These are phyloP conservation scores for Laupala kohalensis DNA, from an alignment of 1,140 invertebrate genomes.

Conservation along the genomic window DNA sequence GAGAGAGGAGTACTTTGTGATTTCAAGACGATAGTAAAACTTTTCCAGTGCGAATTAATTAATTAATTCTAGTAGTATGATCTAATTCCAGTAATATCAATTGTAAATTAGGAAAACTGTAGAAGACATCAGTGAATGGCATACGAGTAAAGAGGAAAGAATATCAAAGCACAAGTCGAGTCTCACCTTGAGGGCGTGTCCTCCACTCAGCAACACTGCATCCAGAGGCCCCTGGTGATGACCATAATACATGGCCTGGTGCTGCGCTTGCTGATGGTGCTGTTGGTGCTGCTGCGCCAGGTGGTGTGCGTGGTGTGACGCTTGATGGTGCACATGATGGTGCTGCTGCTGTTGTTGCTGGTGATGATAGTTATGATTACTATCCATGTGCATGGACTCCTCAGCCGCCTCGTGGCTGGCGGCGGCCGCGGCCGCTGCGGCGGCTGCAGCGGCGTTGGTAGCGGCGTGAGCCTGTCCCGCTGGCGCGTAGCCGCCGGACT, in stretches of 20 bases:
- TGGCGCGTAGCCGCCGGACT: constrained; percentile 28
- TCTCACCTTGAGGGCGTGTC: neutral
- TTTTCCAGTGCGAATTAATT: no score
- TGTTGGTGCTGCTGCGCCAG: constrained; percentile 16
- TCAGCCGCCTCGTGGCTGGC: neutral
- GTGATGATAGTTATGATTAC: constrained; percentile 37
- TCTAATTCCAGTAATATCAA: no score
- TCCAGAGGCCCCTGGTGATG: constrained; percentile 2
- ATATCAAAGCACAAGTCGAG: no score
- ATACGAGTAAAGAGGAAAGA: no score
- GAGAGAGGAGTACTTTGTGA: no score
- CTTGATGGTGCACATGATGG: constrained; percentile 9
- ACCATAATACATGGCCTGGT: neutral
- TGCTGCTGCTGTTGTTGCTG: constrained; percentile 7
- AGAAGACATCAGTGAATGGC: no score
- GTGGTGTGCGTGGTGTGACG: neutral
- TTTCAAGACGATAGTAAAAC: no score
- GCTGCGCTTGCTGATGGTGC: neutral
- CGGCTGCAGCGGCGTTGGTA: constrained; percentile 22
- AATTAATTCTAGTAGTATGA: no score
- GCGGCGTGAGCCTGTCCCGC: constrained; percentile 13
- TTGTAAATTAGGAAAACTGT: no score
- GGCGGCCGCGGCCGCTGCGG: neutral
- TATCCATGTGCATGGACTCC: constrained; percentile 28
- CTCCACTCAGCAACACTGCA: neutral